phyloP scores from a whole-genome alignment of 2,888 invertebrate genomes.

The Hanleya hanleyi region DNA sequence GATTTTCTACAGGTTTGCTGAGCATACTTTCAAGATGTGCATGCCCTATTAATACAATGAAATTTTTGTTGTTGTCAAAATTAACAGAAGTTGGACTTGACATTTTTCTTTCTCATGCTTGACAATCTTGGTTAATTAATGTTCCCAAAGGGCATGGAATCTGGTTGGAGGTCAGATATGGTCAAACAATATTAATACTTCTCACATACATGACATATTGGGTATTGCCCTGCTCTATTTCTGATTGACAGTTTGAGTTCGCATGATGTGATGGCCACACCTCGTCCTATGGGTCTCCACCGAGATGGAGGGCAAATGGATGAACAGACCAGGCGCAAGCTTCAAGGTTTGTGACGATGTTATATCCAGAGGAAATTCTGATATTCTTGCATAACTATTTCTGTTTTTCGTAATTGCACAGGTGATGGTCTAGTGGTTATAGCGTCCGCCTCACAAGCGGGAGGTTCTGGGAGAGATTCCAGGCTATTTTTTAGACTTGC shows the following conservation, averaged over 20 bases:
- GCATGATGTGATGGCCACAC: background rate
- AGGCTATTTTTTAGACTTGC: too few relatives aligned
- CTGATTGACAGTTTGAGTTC: background rate
- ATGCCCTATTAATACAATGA: too few relatives aligned
- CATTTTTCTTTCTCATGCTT: background rate
- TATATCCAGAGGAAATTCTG: background rate
- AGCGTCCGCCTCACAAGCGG: too few relatives aligned
- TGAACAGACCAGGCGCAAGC: slow-evolving; percentile 62
- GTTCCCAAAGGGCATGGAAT: background rate
- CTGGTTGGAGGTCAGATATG: background rate
- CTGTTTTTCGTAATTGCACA: background rate
- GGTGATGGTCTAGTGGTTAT: background rate
- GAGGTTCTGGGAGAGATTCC: too few relatives aligned
- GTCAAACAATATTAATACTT: background rate
- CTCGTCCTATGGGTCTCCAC: slow-evolving; percentile 23
- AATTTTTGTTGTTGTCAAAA: background rate
- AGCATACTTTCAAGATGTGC: too few relatives aligned
- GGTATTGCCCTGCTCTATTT: background rate
- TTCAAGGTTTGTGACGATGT: slow-evolving; percentile 53
- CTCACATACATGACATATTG: background rate
- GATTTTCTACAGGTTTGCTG: too few relatives aligned
- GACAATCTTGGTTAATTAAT: background rate
- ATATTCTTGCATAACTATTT: too few relatives aligned
- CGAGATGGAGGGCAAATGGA: slow-evolving; percentile 50
- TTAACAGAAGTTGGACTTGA: background rate